A percentile compares a stretch with the other conserved stretches of the same genome.
Conservation (phyloP, 1,140 invertebrate species). For the Temnothorax curvispinosus region DNA sequence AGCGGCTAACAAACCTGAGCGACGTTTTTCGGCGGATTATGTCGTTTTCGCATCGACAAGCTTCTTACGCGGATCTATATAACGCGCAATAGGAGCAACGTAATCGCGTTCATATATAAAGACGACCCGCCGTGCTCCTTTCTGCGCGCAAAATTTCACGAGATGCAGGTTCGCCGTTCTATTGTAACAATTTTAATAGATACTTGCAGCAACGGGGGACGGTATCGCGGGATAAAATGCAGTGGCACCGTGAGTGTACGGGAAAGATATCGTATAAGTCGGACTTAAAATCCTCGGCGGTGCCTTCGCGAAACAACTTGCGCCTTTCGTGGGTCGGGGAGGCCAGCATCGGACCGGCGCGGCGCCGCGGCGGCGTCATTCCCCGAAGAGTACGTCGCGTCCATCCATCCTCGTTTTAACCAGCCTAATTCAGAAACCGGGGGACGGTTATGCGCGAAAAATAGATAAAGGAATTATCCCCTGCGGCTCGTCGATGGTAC, state of each 20-base stretch:
- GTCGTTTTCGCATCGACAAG: conserved; percentile 28
- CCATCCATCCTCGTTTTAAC: not conserved
- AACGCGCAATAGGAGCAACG: conserved; percentile 59
- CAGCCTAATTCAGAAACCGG: conserved; percentile 30
- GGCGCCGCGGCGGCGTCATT: not conserved
- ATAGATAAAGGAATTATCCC: conserved; percentile 10
- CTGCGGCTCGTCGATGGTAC: not conserved
- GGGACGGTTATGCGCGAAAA: not conserved
- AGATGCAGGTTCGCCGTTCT: conserved; percentile 54
- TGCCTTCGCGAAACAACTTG: conserved; percentile 64
- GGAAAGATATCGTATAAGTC: conserved; percentile 84
- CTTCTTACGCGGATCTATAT: conserved; percentile 44
- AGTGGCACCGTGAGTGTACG: conserved; percentile 79
- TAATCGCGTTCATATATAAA: conserved; percentile 49
- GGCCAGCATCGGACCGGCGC: conserved; percentile 3
- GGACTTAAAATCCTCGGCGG: conserved; percentile 79
- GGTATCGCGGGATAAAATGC: conserved; percentile 78
- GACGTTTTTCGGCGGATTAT: conserved; percentile 6
- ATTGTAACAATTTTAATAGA: conserved; percentile 83
- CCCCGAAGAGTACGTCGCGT: not conserved
- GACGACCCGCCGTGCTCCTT: not conserved
- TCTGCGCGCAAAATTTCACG: conserved; percentile 56
- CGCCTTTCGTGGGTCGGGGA: not conserved
- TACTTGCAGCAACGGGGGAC: conserved; percentile 57
- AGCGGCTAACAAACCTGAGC: not conserved